A percentile compares a stretch with the other conserved stretches of the same genome.
These are phyloP conservation scores for Oscheius sp. DNA, from an alignment of 2,888 invertebrate species.

Conservation along the genomic window DNA sequence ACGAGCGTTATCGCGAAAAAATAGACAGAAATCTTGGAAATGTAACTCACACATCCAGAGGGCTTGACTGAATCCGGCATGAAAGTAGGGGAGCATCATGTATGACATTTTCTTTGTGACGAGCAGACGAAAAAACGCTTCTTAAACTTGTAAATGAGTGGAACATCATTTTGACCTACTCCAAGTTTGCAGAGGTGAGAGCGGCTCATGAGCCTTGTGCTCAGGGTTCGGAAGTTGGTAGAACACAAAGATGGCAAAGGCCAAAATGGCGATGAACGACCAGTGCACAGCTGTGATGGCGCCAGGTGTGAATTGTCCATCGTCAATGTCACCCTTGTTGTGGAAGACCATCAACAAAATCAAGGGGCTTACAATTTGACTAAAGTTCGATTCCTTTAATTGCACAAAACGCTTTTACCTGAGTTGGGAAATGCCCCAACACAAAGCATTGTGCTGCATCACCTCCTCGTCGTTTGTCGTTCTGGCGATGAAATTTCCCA, in stretches of 20 bases:
- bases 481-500: neutral
- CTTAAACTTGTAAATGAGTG: neutral
- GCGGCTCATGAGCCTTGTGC: neutral
- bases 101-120: neutral
- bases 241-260: neutral
- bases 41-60: conserved; percentile 1
- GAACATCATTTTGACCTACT: neutral
- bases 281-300: neutral
- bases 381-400: neutral
- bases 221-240: neutral
- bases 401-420: neutral
- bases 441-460: neutral
- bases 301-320: neutral
- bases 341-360: neutral
- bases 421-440: neutral
- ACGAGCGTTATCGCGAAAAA: too few species aligned
- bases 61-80: conserved; percentile 3
- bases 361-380: neutral
- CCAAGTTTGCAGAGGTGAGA: neutral
- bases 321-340: neutral
- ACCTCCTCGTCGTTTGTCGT: neutral
- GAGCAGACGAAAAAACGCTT: neutral
- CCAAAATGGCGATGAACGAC: neutral
- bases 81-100: neutral
- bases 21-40: neutral